Evolutionary conservation across 2,113 vertebrate genomes (phyloP).

Genomic region (Hystrix brachyura): DNA sequence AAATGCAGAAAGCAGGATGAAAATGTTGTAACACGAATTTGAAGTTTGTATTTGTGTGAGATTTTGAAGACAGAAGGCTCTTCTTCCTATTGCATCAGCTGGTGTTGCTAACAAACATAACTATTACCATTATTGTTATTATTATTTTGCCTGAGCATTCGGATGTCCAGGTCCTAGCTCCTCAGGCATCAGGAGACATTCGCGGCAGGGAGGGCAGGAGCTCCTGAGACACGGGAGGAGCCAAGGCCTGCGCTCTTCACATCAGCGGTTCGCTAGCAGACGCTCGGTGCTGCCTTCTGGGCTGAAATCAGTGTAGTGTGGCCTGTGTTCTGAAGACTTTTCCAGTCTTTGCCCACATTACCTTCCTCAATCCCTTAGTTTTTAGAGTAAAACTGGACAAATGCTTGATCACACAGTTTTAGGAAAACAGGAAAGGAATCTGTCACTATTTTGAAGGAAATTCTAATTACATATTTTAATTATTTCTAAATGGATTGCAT

Average conservation of each 20-base stretch:
- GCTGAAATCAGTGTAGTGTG: background rate
- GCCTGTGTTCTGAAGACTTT: background rate
- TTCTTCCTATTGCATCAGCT: background rate
- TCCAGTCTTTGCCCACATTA: background rate
- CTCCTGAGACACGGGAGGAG: background rate
- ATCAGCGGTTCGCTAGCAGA: background rate
- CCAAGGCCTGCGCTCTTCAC: background rate
- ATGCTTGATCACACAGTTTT: background rate
- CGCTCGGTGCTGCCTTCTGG: rapidly evolving
- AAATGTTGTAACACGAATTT: background rate
- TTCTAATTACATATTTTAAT: background rate
- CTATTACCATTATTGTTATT: background rate
- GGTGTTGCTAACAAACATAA: background rate
- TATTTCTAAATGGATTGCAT: background rate
- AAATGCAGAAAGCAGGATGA: background rate
- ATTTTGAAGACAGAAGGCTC: background rate
- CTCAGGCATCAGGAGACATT: background rate
- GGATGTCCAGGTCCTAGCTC: background rate
- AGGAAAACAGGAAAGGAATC: background rate
- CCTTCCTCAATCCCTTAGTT: background rate
- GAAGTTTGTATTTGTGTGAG: background rate
- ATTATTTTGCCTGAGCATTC: background rate
- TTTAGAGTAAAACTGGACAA: background rate
- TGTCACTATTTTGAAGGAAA: background rate
- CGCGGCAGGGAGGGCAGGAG: no score